Percentiles rank a stretch among this genome's conserved stretches.
Evolutionary conservation across 2,113 vertebrate species (phyloP).

Genomic region (Tapirus terrestris): DNA sequence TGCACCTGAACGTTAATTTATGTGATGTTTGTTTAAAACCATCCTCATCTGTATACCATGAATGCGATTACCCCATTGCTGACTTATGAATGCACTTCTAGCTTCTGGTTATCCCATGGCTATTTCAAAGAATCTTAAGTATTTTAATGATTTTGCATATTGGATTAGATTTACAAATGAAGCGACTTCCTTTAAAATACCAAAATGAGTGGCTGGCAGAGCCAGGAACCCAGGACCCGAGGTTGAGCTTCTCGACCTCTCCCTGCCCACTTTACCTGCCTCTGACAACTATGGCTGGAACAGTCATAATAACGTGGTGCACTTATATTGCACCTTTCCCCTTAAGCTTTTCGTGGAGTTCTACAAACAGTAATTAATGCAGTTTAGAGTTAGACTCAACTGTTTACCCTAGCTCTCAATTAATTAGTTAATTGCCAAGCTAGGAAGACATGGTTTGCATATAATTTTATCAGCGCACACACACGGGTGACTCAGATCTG

Average conservation of each 20-base stretch:
- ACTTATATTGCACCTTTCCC: background rate
- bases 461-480: background rate
- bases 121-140: background rate
- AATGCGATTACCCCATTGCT: background rate
- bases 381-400: slow-evolving; percentile 19
- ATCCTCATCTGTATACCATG: background rate
- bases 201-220: background rate
- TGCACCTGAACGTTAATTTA: background rate
- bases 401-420: slow-evolving; percentile 66
- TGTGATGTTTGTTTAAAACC: background rate
- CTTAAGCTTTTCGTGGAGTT: background rate
- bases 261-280: fast-evolving
- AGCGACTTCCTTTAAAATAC: slow-evolving; percentile 28
- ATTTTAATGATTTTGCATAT: background rate
- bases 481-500: slow-evolving; percentile 36
- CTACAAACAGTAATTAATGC: slow-evolving; percentile 71
- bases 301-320: background rate
- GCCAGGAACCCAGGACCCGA: background rate
- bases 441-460: slow-evolving; percentile 55
- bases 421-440: slow-evolving; percentile 75
- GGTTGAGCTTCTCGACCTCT: fast-evolving
- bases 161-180: background rate
- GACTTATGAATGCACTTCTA: background rate
- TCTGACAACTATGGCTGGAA: background rate
- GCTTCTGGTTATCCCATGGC: background rate